Evolutionary conservation across 2,888 invertebrate genomes (phyloP), one percentile per base, ranked within the genome.

Genomic region (Tenthredo amoena): DNA sequence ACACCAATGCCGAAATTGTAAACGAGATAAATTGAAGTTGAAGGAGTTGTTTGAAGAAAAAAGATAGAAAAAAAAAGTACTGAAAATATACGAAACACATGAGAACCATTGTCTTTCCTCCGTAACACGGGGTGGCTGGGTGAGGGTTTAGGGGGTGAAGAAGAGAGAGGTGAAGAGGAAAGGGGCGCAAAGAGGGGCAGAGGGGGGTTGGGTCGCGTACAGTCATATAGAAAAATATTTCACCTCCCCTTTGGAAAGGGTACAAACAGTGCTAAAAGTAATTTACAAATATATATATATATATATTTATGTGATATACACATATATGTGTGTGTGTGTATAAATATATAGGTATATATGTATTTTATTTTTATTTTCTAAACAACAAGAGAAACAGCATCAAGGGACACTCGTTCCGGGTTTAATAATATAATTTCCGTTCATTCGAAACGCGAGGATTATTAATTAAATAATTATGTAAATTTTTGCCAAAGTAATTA

Each of bases 171-270:
- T 86, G 81, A 86, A 82, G 87, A 87, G 87, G 84, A 40, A 87
- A 86, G 84, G 84, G 84, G 58, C 47, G 79, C 81, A 62, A 81
- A 50, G 76, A 26, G 81, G 50, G 87, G 85, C 62, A 58, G 85
- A 86, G 86, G 85, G 89, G 89, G 89, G 91, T 90, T 92, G 91
- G 91, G 91, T 91, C 91, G 91, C 91, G 92, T 93, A 93, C 92
- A 92, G 89, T 89, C 90, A 84, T 87, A 79, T 85, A 85, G 90
- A 91, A 92, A 92, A 93, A 58, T 81, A 81, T 81, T 40, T 15
- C 34, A 26, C 81, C 62, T 50, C 40, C 62, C 62, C 79, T 21
- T 37, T 12, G 7, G 40, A 55, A 21, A 15, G 21, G 47, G 91
- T 92, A 92, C 91, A 91, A 89, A 88, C 89, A 87, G 86, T 86